phyloP scores from a whole-genome alignment of 2,888 invertebrate species.

The Himalopsyche tibetana region DNA sequence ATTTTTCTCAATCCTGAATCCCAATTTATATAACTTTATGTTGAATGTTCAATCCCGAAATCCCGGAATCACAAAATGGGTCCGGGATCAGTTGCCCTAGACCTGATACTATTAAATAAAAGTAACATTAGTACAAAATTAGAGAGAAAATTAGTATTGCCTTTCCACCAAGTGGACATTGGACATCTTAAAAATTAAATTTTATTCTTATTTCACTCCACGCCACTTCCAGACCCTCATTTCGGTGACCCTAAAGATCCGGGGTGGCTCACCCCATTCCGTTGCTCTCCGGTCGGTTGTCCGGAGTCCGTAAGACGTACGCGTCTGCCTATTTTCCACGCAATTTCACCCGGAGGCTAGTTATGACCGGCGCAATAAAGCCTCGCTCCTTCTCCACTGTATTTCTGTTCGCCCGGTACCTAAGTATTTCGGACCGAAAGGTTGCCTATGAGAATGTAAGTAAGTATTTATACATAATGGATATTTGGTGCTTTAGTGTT shows the following conservation, averaged over 20 bases:
- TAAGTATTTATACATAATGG: not conserved
- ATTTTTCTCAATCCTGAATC: too few species aligned
- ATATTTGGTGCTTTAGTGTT: not conserved
- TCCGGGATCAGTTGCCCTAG: too few species aligned
- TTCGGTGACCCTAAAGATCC: not conserved
- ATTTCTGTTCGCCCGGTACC: conserved; percentile 15
- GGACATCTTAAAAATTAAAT: too few species aligned
- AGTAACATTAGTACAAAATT: too few species aligned
- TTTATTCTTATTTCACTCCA: not conserved
- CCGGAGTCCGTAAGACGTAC: conserved; percentile 58
- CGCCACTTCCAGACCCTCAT: conserved; percentile 3
- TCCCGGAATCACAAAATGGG: too few species aligned
- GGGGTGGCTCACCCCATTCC: conserved; percentile 23
- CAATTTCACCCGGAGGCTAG: conserved; percentile 64
- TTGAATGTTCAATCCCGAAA: too few species aligned
- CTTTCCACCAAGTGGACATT: too few species aligned
- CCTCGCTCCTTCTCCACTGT: not conserved
- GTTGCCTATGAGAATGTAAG: conserved; percentile 12
- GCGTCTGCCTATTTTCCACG: conserved; percentile 65
- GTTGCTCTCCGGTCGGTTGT: conserved; percentile 18
- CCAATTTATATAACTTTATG: too few species aligned
- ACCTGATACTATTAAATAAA: too few species aligned
- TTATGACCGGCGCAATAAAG: conserved; percentile 61
- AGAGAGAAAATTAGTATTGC: too few species aligned
- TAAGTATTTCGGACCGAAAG: conserved; percentile 14